Percentiles rank a stretch among this genome's conserved stretches.
Evolutionary conservation across 64 coral and sea anemone genomes (phyloP).

Genomic region (Pachyseris speciosa): DNA sequence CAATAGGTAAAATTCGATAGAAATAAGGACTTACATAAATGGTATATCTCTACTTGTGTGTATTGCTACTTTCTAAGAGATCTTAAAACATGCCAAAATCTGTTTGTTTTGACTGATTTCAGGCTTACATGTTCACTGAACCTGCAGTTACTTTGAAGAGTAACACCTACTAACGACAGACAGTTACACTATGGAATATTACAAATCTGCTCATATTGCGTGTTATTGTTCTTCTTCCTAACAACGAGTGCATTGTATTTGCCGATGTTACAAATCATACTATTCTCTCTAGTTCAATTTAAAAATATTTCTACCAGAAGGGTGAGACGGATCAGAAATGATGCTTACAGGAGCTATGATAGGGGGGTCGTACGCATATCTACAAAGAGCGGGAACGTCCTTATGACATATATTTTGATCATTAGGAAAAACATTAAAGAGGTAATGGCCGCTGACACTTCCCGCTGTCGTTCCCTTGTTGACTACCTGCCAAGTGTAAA

Average conservation of each 20-base stretch:
- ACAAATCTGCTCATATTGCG: not conserved
- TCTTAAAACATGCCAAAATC: not conserved
- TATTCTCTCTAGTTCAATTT: slow-evolving; percentile 9
- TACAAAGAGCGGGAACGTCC: slow-evolving; percentile 13
- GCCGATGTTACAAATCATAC: slow-evolving; percentile 24
- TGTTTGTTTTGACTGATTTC: slow-evolving; percentile 16
- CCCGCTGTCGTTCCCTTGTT: slow-evolving; percentile 41
- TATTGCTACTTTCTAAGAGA: too few species aligned
- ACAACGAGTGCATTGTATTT: not conserved
- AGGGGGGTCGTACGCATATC: slow-evolving; percentile 42
- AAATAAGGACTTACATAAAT: too few species aligned
- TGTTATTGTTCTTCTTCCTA: slow-evolving; percentile 15
- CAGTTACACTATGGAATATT: slow-evolving; percentile 4
- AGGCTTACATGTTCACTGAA: not conserved
- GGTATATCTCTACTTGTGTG: too few species aligned
- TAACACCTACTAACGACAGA: not conserved
- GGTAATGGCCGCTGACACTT: not conserved
- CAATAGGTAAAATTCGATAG: too few species aligned
- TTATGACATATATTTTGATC: slow-evolving; percentile 41
- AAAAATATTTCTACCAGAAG: slow-evolving; percentile 24
- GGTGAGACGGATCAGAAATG: slow-evolving; percentile 8
- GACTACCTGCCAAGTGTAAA: slow-evolving; percentile 25
- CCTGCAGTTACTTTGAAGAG: slow-evolving; percentile 5
- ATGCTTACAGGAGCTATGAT: not conserved
- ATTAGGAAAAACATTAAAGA: slow-evolving; percentile 19